Base-by-base conservation (phyloP, 2,113 vertebrate genomes). In the Poeciliopsis turrubarensis region DNA sequence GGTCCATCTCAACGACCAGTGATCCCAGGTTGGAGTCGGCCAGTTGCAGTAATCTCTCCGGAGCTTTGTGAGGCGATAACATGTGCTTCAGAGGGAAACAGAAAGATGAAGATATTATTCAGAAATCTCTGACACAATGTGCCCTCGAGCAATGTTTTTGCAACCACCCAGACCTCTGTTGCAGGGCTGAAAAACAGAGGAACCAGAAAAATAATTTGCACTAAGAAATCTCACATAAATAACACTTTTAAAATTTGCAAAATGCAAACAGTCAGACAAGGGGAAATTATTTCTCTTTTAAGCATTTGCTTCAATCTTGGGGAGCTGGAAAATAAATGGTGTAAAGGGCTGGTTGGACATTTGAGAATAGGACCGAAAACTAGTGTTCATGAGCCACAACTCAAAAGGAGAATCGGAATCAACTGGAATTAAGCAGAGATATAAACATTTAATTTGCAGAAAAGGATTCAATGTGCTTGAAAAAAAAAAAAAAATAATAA, bases 11-110 rank as follows among this genome's bases (percentile, higher is more conserved):
- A 25, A 93, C 95, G 76, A 98, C 94, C 57, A 99, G 92, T 0
- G 95, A 96, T 86, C 94, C 95, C 91, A 98, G 91, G 89, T 97
- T 97, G 90, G 95, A 96, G 86, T 95, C 95, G 29, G 97, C 97
- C 92, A 99, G 89, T 84, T 96, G 95, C 86, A 97, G 92, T 87
- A 98, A 96, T 83, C 96, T 96, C 92, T 97, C 97, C 8, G 97
- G 98, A 74, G 97, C 96, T 89, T 93, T 95, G 90, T 98, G 97
- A 75, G 97, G 98, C n/a, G 97, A 99, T 60, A 99, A 94, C 93
- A 97, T 95, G 93, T 97, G 96, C 98, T 99, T 92, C 65, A 71
- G 73, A 70, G 92, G 91, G 75, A 94, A 86, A 75, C 37, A 68
- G 39, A 83, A 57, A 81, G 76, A 81, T 80, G 67, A 76, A 83